These are phyloP conservation scores for Sialia sialis DNA, from an alignment of 2,113 vertebrate species.

Conservation along the genomic window DNA sequence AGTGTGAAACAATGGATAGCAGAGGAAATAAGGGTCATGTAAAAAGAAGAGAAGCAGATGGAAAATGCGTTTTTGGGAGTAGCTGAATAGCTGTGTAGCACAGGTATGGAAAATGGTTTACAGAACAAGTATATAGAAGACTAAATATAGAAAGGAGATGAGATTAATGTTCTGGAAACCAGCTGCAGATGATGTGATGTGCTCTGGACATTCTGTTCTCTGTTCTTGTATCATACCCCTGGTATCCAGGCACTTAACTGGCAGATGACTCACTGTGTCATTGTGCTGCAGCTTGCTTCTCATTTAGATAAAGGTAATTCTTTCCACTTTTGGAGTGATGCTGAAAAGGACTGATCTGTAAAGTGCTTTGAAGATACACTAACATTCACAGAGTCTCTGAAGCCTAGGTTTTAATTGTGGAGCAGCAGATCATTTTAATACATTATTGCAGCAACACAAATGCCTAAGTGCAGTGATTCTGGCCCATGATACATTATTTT, in stretches of 20 bases:
- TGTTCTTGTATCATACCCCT: neutral
- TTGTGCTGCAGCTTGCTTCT: slow-evolving; percentile 39
- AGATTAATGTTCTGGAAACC: slow-evolving; percentile 28
- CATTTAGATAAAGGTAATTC: slow-evolving; percentile 24
- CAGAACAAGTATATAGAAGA: neutral
- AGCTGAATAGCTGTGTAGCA: neutral
- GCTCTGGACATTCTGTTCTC: slow-evolving; percentile 49
- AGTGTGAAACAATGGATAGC: neutral
- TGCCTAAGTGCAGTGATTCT: neutral
- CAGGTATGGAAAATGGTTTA: neutral
- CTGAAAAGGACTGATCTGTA: slow-evolving; percentile 1
- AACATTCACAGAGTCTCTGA: neutral
- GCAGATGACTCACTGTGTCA: slow-evolving; percentile 41
- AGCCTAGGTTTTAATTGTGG: neutral
- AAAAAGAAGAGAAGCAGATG: neutral
- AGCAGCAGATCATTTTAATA: neutral
- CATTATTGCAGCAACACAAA: neutral
- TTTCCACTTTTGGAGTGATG: neutral
- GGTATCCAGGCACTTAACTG: slow-evolving; percentile 41
- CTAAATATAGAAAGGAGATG: slow-evolving; percentile 45
- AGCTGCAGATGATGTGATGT: slow-evolving; percentile 20
- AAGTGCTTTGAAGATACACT: neutral
- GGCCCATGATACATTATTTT: neutral
- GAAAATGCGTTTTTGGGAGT: neutral
- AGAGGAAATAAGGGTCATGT: neutral